These are phyloP conservation scores for Dipus sagitta DNA, from an alignment of 2,797 vertebrate species.

Conservation along the genomic window DNA sequence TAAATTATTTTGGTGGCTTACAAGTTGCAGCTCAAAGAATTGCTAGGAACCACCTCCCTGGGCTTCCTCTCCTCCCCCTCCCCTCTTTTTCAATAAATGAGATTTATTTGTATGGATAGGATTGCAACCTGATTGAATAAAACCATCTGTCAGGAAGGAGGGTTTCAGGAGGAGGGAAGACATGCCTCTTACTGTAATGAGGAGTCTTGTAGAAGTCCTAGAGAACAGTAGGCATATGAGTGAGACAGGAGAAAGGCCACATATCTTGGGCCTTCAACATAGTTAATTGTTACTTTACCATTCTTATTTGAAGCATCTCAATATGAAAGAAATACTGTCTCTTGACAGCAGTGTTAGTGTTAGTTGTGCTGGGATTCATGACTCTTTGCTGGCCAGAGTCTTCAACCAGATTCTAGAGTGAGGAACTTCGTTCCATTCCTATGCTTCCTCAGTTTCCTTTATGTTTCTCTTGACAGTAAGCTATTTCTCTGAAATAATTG, in stretches of 20 bases:
- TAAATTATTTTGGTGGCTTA: too few relatives aligned
- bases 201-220: neutral
- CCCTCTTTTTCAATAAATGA: neutral
- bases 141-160: too few relatives aligned
- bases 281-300: neutral
- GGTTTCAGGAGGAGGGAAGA: too few relatives aligned
- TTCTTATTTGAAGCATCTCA: neutral
- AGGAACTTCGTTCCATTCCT: neutral
- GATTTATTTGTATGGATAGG: neutral
- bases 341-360: neutral
- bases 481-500: neutral
- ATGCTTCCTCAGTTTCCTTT: too few relatives aligned
- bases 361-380: neutral
- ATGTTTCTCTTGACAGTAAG: neutral
- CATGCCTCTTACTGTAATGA: neutral
- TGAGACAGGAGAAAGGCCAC: neutral
- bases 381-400: neutral
- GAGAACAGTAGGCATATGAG: neutral
- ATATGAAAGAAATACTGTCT: neutral
- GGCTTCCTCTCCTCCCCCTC: neutral
- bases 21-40: neutral
- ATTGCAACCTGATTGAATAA: neutral
- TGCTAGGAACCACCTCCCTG: neutral
- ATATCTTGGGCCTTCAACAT: too few relatives aligned
- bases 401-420: neutral